Conservation (phyloP, 2,113 vertebrate genomes). For the Rynchops niger region DNA sequence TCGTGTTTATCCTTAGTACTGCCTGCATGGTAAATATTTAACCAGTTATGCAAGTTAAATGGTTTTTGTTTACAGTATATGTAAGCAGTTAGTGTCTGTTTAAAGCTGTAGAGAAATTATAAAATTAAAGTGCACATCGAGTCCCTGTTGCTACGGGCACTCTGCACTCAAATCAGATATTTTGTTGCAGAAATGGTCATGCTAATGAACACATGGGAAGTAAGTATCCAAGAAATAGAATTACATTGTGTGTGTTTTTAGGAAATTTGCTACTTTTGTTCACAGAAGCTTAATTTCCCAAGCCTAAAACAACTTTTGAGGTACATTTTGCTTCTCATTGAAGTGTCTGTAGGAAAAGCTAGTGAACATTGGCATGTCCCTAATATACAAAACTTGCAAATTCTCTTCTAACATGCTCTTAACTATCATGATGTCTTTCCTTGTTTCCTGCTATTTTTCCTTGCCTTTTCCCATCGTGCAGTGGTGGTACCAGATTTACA, state of each 20-base stretch:
- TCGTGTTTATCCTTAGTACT: background rate
- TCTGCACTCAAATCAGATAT: background rate
- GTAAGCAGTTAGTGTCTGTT: background rate
- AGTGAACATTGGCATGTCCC: constrained; percentile 24
- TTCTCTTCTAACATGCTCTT: constrained; percentile 65
- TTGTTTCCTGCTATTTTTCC: constrained; percentile 69
- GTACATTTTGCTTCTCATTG: background rate
- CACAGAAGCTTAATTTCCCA: background rate
- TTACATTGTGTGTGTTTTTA: background rate
- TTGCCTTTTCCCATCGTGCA: constrained; percentile 74
- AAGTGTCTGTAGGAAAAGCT: background rate
- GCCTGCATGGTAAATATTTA: background rate
- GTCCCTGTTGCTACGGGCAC: background rate
- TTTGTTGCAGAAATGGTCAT: background rate
- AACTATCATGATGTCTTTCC: constrained; percentile 74
- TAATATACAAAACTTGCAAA: constrained; percentile 29
- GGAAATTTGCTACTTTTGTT: background rate
- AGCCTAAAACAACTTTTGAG: background rate
- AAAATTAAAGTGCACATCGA: background rate
- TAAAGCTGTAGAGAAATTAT: background rate
- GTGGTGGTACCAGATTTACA: constrained; percentile 84
- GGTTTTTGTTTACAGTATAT: background rate
- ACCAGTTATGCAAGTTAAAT: background rate
- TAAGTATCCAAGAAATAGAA: background rate
- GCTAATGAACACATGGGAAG: background rate